Evolutionary conservation across 2,113 vertebrate species (phyloP), one percentile per base, ranked within the genome.

Genomic region (Silurus asotus): DNA sequence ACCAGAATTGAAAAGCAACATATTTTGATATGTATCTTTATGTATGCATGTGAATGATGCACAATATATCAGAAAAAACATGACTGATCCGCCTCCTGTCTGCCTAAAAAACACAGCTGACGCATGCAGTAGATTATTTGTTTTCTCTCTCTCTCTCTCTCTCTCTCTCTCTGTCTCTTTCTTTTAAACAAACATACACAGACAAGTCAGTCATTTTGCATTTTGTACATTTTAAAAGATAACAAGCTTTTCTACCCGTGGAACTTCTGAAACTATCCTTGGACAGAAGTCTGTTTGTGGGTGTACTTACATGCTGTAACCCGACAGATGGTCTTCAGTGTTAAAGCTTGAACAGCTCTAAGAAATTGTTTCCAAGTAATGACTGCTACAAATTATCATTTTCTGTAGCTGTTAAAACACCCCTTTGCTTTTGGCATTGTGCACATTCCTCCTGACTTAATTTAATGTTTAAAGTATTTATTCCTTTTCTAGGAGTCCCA

Each of bases 331-430:
- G 28, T 83, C 58, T 65, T 70, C 48, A 51, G 58, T 51, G 58
- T 77, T n/a, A 45, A 75, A 84, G 53, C n/a, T 53, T 83, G 82
- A 45, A 83, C 65, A 83, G 65, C 82, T 64, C 79, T 49, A 62
- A 81, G 28, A 45, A 59, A 37, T 14, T 81, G 56, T 81, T 62
- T 81, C 78, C 37, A 62, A 81, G 58, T 61, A 79, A 59, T 37
- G 77, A 81, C 37, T 81, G 28, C 59, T 51, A 81, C 61, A 64
- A 23, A 51, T 81, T 49, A 81, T 65, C 23, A 51, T 62, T 64
- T 56, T 70, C 65, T 83, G 53, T 84, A 19, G 37, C n/a, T 76
- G 70, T 77, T 77, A 25, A 76, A 64, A 28, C 19, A 83, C 15
- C 51, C 28, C 51, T 28, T 45, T 84, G 37, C 56, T 61, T 62